Evolutionary conservation across 2,888 invertebrate species (phyloP), one percentile per base, ranked within the genome.

Genomic region (Epirrhoe tristata): DNA sequence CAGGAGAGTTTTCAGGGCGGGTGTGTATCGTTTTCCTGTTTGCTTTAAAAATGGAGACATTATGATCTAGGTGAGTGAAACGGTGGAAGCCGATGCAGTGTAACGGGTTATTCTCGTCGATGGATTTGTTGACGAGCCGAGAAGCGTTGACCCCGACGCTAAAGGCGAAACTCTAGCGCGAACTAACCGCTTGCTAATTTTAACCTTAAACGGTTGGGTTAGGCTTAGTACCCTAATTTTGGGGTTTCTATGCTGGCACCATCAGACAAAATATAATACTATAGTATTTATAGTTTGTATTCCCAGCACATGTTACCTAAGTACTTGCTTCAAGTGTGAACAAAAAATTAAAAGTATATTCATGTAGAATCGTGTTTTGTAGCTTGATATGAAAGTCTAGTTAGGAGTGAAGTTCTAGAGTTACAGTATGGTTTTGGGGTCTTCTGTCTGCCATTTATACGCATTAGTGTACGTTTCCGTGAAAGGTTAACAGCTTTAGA

Each of bases 41-140:
- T 63, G 52, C 74, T 72, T 78, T 74, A 78, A 81, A 76, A 72
- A 77, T 76, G 77, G 76, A 79, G 81, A 78, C 71, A 75, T 78
- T 78, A 80, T 85, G 83, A 84, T 86, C 85, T 87, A 88, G 87
- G 83, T 84, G 85, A 84, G 90, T 86, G 89, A 90, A 89, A 89
- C 82, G 80, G 85, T 90, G 87, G 89, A 88, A 87, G 86, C 80
- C 84, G 87, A 84, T 88, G 91, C 87, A 86, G 87, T 84, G 89
- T 89, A 91, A 91, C 93, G 90, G 90, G 92, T 92, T 93, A 93
- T 93, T 93, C 92, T 93, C 84, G 92, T 85, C 92, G 86, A 90
- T 85, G 87, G 91, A 90, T 91, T 91, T 91, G 92, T 93, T 91
- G 91, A 92, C 91, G 91, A 85, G 84, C 76, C 82, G 86, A 86